Conservation (phyloP, 2,797 vertebrate genomes). For the Hylomyscus alleni region DNA sequence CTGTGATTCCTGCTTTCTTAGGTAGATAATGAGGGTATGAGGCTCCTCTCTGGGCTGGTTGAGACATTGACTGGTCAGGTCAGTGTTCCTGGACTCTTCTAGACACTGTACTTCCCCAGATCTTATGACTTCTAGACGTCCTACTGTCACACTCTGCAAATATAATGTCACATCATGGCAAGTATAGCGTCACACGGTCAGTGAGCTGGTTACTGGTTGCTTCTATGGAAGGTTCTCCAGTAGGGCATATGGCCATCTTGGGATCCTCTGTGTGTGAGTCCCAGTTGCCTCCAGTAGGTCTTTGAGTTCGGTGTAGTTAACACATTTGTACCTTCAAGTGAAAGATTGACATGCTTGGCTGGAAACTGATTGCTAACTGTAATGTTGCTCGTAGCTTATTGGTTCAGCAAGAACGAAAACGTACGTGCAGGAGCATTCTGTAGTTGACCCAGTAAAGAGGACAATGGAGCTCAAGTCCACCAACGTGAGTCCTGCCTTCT, state of each 20-base stretch:
- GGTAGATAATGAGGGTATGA: background rate
- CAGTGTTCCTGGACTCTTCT: background rate
- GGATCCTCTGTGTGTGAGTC: background rate
- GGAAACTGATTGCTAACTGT: constrained; percentile 42
- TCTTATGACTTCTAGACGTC: background rate
- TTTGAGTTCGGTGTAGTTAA: constrained; percentile 1
- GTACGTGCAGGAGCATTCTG: constrained; percentile 96
- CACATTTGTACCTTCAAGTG: constrained; percentile 36
- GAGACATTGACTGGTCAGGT: background rate
- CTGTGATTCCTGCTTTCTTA: background rate
- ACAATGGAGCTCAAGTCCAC: constrained; percentile 96
- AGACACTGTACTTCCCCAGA: background rate
- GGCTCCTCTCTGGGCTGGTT: background rate
- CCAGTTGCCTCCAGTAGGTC: background rate
- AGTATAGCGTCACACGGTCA: rapidly evolving
- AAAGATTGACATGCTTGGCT: background rate
- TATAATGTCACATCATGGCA: rapidly evolving
- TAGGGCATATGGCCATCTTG: background rate
- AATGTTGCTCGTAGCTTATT: constrained; percentile 91
- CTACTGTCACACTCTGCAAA: rapidly evolving
- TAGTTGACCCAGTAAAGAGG: constrained; percentile 95
- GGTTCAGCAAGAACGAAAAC: constrained; percentile 94
- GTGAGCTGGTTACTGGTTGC: background rate
- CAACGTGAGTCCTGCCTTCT: constrained; percentile 93
- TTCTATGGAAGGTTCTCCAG: background rate